Base-by-base conservation (phyloP, 2,113 vertebrate species). In the Dicerorhinus sumatrensis region DNA sequence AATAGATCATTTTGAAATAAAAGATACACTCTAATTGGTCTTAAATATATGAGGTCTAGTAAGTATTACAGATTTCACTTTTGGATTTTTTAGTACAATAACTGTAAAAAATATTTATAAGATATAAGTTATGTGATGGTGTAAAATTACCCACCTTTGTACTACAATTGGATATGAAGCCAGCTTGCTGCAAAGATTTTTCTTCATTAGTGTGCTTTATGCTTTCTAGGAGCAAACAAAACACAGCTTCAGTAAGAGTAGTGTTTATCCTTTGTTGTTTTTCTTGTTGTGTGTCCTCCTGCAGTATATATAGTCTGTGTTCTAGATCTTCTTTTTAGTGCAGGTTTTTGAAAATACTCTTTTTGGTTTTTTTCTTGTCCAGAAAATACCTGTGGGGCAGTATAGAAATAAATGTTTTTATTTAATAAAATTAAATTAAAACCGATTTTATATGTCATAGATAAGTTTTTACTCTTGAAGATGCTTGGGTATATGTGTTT, bases 381-480 rank as follows among this genome's bases (percentile, higher is more conserved):
- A 56, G 58, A 67, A 86, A 65, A 62, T 91, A 36, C 12, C 31
- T n/a, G 8, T 79, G 81, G 16, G 17, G 2, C 46, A 8, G 23
- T 82, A 9, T 8, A 54, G 65, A 92, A 56, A 42, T 72, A 11
- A 65, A n/a, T 73, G 12, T 46, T 84, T 88, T 36, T 73, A 65
- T 81, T 90, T 94, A 70, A 80, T 92, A 76, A 86, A 96, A 27
- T 63, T n/a, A 51, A 93, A 54, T 72, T 56, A 29, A 46, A 46
- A 39, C 5, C 84, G 21, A 39, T 96, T 54, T 72, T 67, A 18
- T 75, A 11, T 86, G 76, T 97, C 60, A 65, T 0, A 33, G 60
- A 23, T 63, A 27, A 36, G 31, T 96, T 85, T 21, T 0, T 31
- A 21, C 79, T 13, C 36, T 90, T 70, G 1, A n/a, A 80, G 72